phyloP scores from a whole-genome alignment of 2,888 invertebrate species.

The Eupithecia subumbrata region DNA sequence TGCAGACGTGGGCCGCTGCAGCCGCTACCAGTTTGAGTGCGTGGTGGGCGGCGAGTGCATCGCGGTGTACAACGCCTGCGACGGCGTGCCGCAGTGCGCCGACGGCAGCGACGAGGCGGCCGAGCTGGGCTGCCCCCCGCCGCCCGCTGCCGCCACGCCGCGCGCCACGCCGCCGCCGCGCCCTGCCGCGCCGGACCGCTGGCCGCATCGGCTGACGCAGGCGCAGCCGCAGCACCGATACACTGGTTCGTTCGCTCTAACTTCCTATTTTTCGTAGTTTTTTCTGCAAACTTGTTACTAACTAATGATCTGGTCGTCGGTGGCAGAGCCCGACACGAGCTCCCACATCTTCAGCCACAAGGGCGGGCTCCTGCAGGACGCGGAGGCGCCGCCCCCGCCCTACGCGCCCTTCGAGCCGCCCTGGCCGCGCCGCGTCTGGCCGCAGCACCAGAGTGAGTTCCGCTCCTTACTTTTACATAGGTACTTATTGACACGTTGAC shows the following conservation, averaged over 20 bases:
- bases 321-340: constrained; percentile 34
- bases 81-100: constrained; percentile 95
- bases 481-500: neutral
- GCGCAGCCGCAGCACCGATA: constrained; percentile 69
- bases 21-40: constrained; percentile 95
- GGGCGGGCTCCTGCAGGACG: constrained; percentile 85
- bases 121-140: constrained; percentile 89
- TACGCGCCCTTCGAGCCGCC: constrained; percentile 49
- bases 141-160: constrained; percentile 48
- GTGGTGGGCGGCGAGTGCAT: constrained; percentile 94
- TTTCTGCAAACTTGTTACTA: neutral
- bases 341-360: constrained; percentile 90
- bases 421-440: constrained; percentile 44
- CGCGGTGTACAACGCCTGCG: constrained; percentile 97
- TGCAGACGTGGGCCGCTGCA: constrained; percentile 79
- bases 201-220: constrained; percentile 76
- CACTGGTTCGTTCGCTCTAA: constrained; percentile 31
- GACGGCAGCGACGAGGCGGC: constrained; percentile 96
- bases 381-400: constrained; percentile 59
- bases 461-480: neutral
- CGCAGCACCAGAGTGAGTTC: constrained; percentile 44
- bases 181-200: constrained; percentile 54
- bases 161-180: constrained; percentile 40
- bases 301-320: neutral
- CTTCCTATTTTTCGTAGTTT: neutral